These are phyloP conservation scores for Ptiloglossa arizonensis DNA, from an alignment of 1,140 invertebrate genomes.

Conservation along the genomic window DNA sequence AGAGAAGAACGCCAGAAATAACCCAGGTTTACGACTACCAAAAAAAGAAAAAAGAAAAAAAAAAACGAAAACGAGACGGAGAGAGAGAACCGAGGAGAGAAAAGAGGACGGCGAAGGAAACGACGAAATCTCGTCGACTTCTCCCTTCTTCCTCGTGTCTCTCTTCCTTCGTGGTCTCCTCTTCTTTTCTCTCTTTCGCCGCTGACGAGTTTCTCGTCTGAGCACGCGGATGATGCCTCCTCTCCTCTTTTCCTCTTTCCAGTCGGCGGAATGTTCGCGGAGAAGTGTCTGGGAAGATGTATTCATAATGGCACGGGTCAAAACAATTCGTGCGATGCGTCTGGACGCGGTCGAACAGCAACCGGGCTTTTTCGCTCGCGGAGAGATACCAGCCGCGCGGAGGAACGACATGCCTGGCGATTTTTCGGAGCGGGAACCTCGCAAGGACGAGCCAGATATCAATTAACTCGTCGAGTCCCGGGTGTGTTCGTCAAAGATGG, in stretches of 20 bases:
- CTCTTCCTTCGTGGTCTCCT: conserved; percentile 29
- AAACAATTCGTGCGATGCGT: conserved; percentile 45
- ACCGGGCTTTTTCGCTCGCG: neutral
- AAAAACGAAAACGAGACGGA: conserved; percentile 11
- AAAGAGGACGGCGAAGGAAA: conserved; percentile 30
- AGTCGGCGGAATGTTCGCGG: conserved; percentile 12
- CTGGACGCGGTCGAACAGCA: neutral
- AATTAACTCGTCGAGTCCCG: neutral
- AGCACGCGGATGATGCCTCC: conserved; percentile 40
- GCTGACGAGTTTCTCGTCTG: conserved; percentile 56
- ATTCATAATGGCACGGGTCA: conserved; percentile 59
- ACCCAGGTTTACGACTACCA: conserved; percentile 45
- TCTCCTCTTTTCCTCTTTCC: conserved; percentile 3
- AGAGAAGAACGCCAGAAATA: conserved; percentile 55
- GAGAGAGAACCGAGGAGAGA: conserved; percentile 23
- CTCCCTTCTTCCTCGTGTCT: conserved; percentile 20
- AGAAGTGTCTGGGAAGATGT: conserved; percentile 45
- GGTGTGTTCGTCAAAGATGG: neutral
- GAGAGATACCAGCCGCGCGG: neutral
- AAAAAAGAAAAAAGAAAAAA: conserved; percentile 44
- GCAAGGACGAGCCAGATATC: neutral
- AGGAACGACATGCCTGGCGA: too few species aligned
- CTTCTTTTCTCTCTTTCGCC: conserved; percentile 30
- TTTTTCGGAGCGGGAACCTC: neutral
- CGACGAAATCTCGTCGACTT: conserved; percentile 59